These are phyloP conservation scores for Agonopterix arenella DNA, from an alignment of 2,888 invertebrate genomes.

Conservation along the genomic window DNA sequence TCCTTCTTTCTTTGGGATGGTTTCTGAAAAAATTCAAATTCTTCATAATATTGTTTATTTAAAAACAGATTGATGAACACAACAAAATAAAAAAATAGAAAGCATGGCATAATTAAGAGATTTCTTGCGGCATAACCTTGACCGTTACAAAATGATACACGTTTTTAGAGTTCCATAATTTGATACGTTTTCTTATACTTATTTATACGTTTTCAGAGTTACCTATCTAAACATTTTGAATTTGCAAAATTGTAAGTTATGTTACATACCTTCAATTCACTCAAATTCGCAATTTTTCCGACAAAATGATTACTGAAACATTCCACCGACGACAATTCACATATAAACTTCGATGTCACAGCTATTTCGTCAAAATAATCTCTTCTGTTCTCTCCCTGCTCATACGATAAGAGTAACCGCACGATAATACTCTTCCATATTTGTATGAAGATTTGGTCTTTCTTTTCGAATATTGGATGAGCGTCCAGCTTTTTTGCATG, in stretches of 20 bases:
- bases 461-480: conserved; percentile 46
- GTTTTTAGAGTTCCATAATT: too few relatives aligned
- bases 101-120: too few relatives aligned
- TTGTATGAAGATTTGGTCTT: conserved; percentile 42
- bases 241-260: too few relatives aligned
- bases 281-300: conserved; percentile 39
- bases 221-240: too few relatives aligned
- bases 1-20: conserved; percentile 40
- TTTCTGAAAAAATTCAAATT: conserved; percentile 30
- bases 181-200: too few relatives aligned
- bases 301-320: conserved; percentile 40
- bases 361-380: conserved; percentile 43
- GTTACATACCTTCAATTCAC: conserved; percentile 48
- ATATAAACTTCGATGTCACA: conserved; percentile 44
- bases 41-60: neutral
- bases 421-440: conserved; percentile 49
- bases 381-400: conserved; percentile 20
- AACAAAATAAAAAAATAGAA: too few relatives aligned
- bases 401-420: conserved; percentile 30
- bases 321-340: conserved; percentile 51
- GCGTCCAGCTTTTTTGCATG: conserved; percentile 57
- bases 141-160: too few relatives aligned
- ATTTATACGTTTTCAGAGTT: too few relatives aligned
- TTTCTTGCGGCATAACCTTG: too few relatives aligned
- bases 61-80: neutral